Percentiles rank a stretch among this genome's conserved stretches.
Conservation (phyloP, 2,113 vertebrate genomes). For the Archocentrus centrarchus region DNA sequence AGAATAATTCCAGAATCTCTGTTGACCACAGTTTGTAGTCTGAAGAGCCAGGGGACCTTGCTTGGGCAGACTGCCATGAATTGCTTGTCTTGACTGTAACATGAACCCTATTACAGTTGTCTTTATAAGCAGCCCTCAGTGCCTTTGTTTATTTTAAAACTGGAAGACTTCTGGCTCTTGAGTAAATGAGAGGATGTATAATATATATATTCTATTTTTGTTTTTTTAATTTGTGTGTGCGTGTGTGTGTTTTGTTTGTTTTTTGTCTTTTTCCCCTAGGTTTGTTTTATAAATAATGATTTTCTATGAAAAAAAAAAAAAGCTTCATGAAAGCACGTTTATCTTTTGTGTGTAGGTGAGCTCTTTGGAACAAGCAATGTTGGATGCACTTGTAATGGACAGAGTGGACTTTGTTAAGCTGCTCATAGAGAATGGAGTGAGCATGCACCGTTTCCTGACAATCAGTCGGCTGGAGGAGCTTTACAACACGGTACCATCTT, state of each 20-base stretch:
- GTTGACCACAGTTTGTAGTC: conserved; percentile 20
- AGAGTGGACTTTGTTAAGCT: conserved; percentile 98
- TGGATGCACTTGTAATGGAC: conserved; percentile 98
- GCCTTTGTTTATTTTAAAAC: conserved; percentile 60
- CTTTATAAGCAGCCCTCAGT: conserved; percentile 31
- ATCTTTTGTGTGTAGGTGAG: conserved; percentile 86
- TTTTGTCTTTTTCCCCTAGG: background rate
- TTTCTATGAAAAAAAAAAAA: conserved; percentile 11
- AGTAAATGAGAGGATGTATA: background rate
- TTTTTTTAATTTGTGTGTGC: background rate
- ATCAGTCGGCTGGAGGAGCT: conserved; percentile 96
- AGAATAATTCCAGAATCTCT: conserved; percentile 40
- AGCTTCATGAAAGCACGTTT: conserved; percentile 56
- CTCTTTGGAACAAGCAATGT: conserved; percentile 97
- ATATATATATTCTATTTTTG: background rate
- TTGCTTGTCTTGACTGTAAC: conserved; percentile 62
- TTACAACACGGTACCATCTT: conserved; percentile 92
- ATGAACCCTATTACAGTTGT: conserved; percentile 45
- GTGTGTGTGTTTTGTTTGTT: background rate
- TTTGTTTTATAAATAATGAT: conserved; percentile 40
- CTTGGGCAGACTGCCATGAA: conserved; percentile 38
- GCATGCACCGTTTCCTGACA: conserved; percentile 99
- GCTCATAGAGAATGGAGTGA: conserved; percentile 97
- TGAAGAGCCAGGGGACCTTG: conserved; percentile 14
- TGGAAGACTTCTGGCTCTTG: conserved; percentile 17